phyloP scores from a whole-genome alignment of 2,888 invertebrate genomes.

The Unio pictorum region DNA sequence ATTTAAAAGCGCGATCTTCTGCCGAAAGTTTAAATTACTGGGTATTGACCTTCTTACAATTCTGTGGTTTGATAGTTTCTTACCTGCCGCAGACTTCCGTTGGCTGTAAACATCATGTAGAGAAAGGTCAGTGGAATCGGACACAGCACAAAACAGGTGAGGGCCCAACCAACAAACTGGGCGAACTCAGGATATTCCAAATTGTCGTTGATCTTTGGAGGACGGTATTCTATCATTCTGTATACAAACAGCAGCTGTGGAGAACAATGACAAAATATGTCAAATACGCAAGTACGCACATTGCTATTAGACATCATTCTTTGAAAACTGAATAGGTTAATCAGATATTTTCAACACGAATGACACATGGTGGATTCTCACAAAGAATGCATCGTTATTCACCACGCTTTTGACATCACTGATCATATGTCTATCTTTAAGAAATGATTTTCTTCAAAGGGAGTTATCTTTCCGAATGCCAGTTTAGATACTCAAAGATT shows the following conservation, averaged over 20 bases:
- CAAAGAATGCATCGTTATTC: no score
- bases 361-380: background rate
- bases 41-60: no score
- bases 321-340: background rate
- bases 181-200: conserved; percentile 49
- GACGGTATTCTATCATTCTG: conserved; percentile 48
- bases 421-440: no score
- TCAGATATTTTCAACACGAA: background rate
- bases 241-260: conserved; percentile 55
- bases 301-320: background rate
- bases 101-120: conserved; percentile 17
- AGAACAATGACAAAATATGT: background rate
- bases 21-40: no score
- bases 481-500: no score
- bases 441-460: no score
- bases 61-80: no score
- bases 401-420: no score
- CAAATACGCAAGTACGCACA: background rate
- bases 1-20: no score
- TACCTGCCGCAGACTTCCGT: no score
- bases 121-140: conserved; percentile 55
- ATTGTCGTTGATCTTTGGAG: conserved; percentile 40
- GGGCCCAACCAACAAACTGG: conserved; percentile 53
- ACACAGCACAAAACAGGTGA: conserved; percentile 43
- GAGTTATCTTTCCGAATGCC: no score